Base-by-base conservation (phyloP, 1,140 invertebrate genomes). In the Aculops lycopersici region DNA sequence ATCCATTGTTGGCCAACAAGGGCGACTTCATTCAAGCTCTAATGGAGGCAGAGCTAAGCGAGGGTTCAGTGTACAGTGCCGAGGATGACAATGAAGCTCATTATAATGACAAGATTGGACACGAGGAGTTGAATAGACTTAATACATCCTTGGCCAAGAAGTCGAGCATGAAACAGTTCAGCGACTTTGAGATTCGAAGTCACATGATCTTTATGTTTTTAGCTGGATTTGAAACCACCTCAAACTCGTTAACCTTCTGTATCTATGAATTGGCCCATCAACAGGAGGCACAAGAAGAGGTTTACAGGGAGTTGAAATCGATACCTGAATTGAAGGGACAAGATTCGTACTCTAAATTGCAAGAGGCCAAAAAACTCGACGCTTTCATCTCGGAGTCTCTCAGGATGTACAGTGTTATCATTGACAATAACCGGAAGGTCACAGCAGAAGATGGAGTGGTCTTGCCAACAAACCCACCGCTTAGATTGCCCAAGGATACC, bases 241-340 rank as follows among this genome's bases (percentile, higher is more conserved):
- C 60, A 24, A 60, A 51, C 17, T 51, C 57, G 0, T 43, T 64
- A 8, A 52, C 55, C 4, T 64, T 57, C 44, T 50, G 57, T 8
- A 51, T 57, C 40, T 60, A 61, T 45, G 52, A 59, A 41, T 50
- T 64, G 43, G 55, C 60, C 4, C 50, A 47, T 12, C 54, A 64
- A 48, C 58, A 47, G 17, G 51, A 60, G 4, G 49, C 58, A 18
- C 62, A 64, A 44, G 47, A 55, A 5, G 51, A 49, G 41, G 45
- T 64, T 3, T 31, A 38, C 3, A 24, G n/a, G 12, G 45, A 45
- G 31, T 18, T 48, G 4, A 5, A 17, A 4, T 12, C 15, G 3
- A 18, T 17, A 3, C 17, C 15, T 20, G 18, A n/a, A 4, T 4
- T 39, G 12, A 20, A 20, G 16, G 20, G 40, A 20, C 2, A 42